Base-by-base conservation (phyloP, 2,113 vertebrate genomes). In the Trematocara macrostoma region DNA sequence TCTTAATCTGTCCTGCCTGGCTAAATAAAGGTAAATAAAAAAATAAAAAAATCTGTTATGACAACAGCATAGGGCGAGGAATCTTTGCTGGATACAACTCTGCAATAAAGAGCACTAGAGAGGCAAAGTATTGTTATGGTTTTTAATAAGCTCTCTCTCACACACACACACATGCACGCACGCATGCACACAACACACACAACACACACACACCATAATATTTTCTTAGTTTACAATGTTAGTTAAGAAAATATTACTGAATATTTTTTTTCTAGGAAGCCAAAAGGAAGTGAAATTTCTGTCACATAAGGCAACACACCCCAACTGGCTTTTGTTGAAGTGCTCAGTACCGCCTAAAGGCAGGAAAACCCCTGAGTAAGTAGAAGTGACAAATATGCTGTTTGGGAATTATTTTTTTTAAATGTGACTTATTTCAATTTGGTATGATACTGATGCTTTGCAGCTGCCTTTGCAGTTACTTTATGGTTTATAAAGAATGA, bases 141-240 rank as follows among this genome's bases (percentile, higher is more conserved):
- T 49, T 76, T 49, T 26, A 76, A 45, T 15, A 71, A 64, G 2
- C 31, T 31, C 12, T 9, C 26, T 4, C 57, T 0, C 55, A 0
- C 55, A 29, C 55, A 29, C 26, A 59, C 2, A 34, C 29, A 34
- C 57, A 34, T 18, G 5, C 57, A 61, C 3, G 5, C 57, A 61
- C 8, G 3, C 56, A 31, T 16, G 2, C 31, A 35, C 9, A 40
- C 38, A 40, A 42, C 11, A 42, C 40, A 2, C 40, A 40, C 38
- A 40, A 40, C 40, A 40, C 38, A 11, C 40, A 42, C 40, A 61
- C 5, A 35, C 16, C 0, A 0, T 35, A 64, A 64, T 64, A 35
- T 35, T 61, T 35, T 35, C 5, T 61, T 61, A 61, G 57, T 35
- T 61, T 61, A 61, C 9, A 61, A 35, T 61, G 31, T 4, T 3